These are phyloP conservation scores for Tetrax tetrax DNA, from an alignment of 2,113 vertebrate genomes.

Conservation along the genomic window DNA sequence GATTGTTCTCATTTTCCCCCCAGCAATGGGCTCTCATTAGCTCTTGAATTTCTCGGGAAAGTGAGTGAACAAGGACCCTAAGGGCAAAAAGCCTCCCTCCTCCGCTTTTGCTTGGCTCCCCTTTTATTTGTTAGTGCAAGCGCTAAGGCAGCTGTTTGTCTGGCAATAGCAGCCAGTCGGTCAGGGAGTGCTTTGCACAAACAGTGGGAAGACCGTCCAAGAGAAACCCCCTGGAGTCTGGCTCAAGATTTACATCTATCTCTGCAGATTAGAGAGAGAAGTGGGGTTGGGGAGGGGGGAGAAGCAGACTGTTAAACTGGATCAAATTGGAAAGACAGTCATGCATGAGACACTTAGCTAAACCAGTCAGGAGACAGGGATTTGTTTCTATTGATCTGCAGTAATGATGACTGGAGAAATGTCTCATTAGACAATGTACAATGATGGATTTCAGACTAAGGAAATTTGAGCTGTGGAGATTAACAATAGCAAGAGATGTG, in stretches of 20 bases:
- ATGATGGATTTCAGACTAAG: conserved; percentile 24
- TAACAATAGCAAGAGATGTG: neutral
- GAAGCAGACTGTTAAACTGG: conserved; percentile 54
- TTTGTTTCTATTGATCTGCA: conserved; percentile 63
- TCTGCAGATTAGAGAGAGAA: conserved; percentile 47
- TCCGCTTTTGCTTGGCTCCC: neutral
- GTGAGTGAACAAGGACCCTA: neutral
- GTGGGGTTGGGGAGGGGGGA: neutral
- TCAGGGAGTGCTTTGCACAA: neutral
- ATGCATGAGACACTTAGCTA: conserved; percentile 61
- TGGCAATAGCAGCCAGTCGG: neutral
- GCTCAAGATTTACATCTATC: conserved; percentile 51
- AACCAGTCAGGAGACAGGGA: conserved; percentile 67
- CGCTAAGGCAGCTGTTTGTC: conserved; percentile 34
- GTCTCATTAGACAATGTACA: conserved; percentile 2
- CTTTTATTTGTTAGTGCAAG: neutral
- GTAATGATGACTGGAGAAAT: conserved; percentile 54
- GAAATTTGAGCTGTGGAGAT: conserved; percentile 7
- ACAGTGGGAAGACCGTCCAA: neutral
- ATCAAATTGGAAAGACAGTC: conserved; percentile 64
- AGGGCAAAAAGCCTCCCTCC: neutral
- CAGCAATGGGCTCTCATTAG: neutral
- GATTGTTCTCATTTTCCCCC: conserved; percentile 13
- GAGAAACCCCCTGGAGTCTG: conserved; percentile 38
- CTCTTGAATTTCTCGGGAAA: neutral